These are phyloP conservation scores for Vultur gryphus DNA, from an alignment of 2,797 vertebrate genomes.

Conservation along the genomic window DNA sequence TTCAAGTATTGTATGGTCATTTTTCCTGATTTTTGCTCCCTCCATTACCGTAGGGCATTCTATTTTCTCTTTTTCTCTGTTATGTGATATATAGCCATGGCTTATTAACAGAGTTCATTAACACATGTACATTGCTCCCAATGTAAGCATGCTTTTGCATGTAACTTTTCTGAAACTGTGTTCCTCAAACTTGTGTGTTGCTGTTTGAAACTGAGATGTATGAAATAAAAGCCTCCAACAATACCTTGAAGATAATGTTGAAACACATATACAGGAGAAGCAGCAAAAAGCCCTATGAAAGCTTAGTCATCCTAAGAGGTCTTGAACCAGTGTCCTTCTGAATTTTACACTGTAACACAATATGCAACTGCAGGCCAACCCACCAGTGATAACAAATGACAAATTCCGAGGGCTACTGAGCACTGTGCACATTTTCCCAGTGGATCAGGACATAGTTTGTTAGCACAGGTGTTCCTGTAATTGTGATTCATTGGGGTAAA, in stretches of 20 bases:
- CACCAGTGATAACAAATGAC: slow-evolving; percentile 64
- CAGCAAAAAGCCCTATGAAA: not conserved
- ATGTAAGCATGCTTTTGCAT: not conserved
- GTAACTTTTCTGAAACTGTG: not conserved
- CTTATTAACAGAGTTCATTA: not conserved
- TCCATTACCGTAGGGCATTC: not conserved
- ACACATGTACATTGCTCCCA: not conserved
- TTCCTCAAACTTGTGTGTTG: not conserved
- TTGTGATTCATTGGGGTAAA: slow-evolving; percentile 75
- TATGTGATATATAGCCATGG: not conserved
- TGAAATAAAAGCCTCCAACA: not conserved
- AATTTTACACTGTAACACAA: slow-evolving; percentile 50
- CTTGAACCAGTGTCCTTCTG: slow-evolving; percentile 54
- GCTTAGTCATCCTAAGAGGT: not conserved
- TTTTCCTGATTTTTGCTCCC: not conserved
- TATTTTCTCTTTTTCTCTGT: not conserved
- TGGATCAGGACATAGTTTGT: slow-evolving; percentile 69
- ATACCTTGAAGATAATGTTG: slow-evolving; percentile 40
- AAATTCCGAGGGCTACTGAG: slow-evolving; percentile 66
- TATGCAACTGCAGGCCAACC: slow-evolving; percentile 47
- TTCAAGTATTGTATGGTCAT: not conserved
- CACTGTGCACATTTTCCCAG: slow-evolving; percentile 60
- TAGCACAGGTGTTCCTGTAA: slow-evolving; percentile 74
- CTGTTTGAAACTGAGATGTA: not conserved
- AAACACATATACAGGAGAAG: not conserved